Base-by-base conservation (phyloP, 2,113 vertebrate species). In the Drymodes brunneopygia region DNA sequence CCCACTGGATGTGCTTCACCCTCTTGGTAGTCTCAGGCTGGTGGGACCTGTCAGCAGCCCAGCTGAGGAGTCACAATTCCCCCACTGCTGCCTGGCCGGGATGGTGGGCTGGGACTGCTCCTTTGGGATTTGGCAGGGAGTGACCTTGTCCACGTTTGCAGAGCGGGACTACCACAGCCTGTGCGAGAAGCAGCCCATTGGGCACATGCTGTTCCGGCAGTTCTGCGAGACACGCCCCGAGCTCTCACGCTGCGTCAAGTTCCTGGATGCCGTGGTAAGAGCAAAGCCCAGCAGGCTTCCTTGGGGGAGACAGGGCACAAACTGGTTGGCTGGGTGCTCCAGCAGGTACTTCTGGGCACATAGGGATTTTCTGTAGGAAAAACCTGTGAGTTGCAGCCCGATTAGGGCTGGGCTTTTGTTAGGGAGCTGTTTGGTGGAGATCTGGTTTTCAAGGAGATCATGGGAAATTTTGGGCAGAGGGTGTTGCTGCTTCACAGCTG, bases 241-340 rank as follows among this genome's bases (percentile, higher is more conserved):
- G 97, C 98, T 99, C 94, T 98, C 96, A 4, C 98, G 98, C 87
- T 99, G 99, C 17, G 97, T 98, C 86, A 98, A 97, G 95, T 99
- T 99, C 96, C 98, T 99, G 97, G 99, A 99, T n/a, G 98, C 98
- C 7, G 99, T 99, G 99, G 99, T 99, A 96, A 98, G 98, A 88
- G 50, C 75, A 79, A n/a, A 88, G 47, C 88, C 73, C 0, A 0
- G 36, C 12, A 3, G 48, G 21, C 51, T 48, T 72, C 11, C 0
- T 0, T 44, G 54, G 20, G 69, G 60, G 23, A 66, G 22, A 24
- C 31, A 47, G 58, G 45, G 62, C 67, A 53, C 0, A 0, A 38
- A 21, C 36, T 11, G 1, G 3, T 62, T 94, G 71, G 31, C 75
- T 78, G 73, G 7, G 47, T 79, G 33, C 50, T 60, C 31, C 4